phyloP scores from a whole-genome alignment of 2,888 invertebrate species.

The Bhutanitis thaidina region DNA sequence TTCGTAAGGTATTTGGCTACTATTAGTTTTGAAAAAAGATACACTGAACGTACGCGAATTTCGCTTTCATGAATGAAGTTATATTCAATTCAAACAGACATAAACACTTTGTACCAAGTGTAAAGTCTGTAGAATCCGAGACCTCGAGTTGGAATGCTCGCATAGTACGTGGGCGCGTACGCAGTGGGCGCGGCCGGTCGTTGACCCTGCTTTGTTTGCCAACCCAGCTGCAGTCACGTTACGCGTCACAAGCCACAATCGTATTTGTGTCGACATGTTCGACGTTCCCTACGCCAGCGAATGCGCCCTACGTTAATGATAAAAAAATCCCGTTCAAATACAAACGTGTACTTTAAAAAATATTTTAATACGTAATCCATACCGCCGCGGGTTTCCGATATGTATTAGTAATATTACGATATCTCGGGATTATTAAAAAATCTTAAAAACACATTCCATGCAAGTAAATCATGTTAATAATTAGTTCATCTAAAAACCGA shows the following conservation, averaged over 20 bases:
- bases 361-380: too few species aligned
- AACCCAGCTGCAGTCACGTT: conserved; percentile 69
- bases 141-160: conserved; percentile 37
- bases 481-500: too few species aligned
- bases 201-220: conserved; percentile 78
- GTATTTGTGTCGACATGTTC: conserved; percentile 52
- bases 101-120: not conserved
- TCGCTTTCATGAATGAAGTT: conserved; percentile 12
- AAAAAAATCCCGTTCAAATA: too few species aligned
- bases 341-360: too few species aligned
- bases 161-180: conserved; percentile 57
- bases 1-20: too few species aligned
- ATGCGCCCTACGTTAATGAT: too few species aligned
- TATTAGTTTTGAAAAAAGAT: too few species aligned
- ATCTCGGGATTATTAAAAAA: too few species aligned
- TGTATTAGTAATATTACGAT: too few species aligned
- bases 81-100: conserved; percentile 4
- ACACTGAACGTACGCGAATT: not conserved
- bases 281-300: not conserved
- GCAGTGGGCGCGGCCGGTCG: conserved; percentile 71
- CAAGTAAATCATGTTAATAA: too few species aligned
- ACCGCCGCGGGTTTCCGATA: too few species aligned
- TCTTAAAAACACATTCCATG: too few species aligned
- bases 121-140: conserved; percentile 12
- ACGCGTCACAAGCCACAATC: conserved; percentile 49